Conservation (phyloP, 2,797 vertebrate species). For the Alca torda region DNA sequence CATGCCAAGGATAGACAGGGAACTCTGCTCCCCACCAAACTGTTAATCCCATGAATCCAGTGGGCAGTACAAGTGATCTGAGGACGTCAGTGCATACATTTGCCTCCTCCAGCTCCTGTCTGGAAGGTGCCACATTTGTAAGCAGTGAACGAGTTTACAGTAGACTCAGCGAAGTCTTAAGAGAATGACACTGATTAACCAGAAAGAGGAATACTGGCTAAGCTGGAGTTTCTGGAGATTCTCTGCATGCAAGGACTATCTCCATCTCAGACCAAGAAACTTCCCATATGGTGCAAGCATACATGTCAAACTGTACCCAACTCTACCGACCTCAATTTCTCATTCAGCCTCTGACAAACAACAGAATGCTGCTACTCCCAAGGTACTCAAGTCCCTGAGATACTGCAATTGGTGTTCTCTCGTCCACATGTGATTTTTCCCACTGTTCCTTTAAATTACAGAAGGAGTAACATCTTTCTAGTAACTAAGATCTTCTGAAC, state of each 20-base stretch:
- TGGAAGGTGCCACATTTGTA: background rate
- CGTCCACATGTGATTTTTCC: rapidly evolving
- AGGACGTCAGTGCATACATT: rapidly evolving
- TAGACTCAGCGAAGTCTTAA: background rate
- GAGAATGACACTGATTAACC: background rate
- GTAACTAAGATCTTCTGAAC: background rate
- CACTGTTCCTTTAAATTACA: background rate
- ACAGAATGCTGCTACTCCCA: background rate
- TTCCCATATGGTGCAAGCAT: background rate
- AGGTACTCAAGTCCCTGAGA: background rate
- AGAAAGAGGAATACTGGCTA: background rate
- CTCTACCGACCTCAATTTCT: background rate
- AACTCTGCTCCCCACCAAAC: background rate
- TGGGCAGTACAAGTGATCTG: background rate
- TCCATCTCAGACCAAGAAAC: background rate
- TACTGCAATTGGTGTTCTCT: rapidly evolving
- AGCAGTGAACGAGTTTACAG: background rate
- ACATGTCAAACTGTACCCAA: background rate
- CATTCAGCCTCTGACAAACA: background rate
- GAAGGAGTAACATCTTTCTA: background rate
- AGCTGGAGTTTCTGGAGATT: background rate
- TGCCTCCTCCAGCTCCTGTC: background rate
- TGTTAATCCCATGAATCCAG: background rate
- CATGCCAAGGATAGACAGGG: background rate
- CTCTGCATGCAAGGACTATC: background rate